Conservation (phyloP, 2,797 vertebrate genomes). For the Xerus rutilus region DNA sequence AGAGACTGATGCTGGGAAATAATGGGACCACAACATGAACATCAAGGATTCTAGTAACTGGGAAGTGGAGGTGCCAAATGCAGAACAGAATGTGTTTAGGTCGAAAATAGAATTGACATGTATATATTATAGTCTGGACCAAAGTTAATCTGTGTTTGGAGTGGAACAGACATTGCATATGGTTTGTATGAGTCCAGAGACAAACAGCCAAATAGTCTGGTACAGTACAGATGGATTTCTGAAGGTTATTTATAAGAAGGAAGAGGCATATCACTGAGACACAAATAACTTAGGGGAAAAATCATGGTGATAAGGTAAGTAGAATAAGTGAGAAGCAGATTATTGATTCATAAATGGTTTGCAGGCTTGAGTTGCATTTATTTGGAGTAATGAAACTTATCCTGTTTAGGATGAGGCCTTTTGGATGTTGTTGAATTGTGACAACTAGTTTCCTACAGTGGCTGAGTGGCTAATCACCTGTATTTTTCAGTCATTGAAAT, state of each 20-base stretch:
- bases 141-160: neutral
- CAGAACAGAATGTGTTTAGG: neutral
- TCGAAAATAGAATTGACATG: neutral
- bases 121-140: neutral
- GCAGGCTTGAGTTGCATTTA: neutral
- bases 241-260: neutral
- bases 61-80: neutral
- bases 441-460: neutral
- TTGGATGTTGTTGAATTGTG: neutral
- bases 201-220: neutral
- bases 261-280: neutral
- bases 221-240: neutral
- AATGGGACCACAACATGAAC: neutral
- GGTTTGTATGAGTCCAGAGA: constrained; percentile 43
- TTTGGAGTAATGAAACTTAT: neutral
- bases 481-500: constrained; percentile 2
- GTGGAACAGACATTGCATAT: neutral
- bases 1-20: neutral
- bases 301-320: neutral
- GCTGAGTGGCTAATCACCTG: neutral
- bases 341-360: neutral
- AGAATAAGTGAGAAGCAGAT: neutral
- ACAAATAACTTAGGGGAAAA: neutral
- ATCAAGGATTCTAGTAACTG: neutral
- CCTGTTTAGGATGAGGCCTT: neutral